Evolutionary conservation across 92 coral and sea anemone species (phyloP).

Genomic region (Hydrozoanthus gracilis): DNA sequence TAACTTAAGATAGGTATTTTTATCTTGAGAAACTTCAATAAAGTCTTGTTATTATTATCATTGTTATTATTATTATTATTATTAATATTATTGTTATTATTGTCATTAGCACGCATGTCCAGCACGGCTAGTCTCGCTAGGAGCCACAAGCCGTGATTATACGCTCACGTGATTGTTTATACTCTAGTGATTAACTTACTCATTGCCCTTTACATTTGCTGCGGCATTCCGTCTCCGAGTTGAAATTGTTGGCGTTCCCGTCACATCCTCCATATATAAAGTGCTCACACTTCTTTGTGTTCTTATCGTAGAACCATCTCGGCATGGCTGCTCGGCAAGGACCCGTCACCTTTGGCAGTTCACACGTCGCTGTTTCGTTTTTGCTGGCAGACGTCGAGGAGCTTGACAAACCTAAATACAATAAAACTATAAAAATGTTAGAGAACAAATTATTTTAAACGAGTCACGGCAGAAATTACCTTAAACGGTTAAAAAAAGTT

Average conservation of each 20-base stretch:
- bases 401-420: constrained; percentile 33
- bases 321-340: constrained; percentile 37
- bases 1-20: no score
- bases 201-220: not conserved
- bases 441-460: not conserved
- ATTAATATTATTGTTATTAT: no score
- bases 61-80: no score
- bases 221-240: constrained; percentile 11
- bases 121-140: no score
- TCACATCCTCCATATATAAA: constrained; percentile 31
- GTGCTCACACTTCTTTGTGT: not conserved
- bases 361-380: not conserved
- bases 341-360: not conserved
- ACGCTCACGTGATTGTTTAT: no score
- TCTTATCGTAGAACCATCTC: constrained; percentile 14
- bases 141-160: no score
- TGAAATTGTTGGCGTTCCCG: constrained; percentile 22
- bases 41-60: no score
- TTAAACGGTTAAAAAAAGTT: not conserved
- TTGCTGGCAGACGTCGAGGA: constrained; percentile 3
- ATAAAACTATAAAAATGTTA: constrained; percentile 23
- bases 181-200: not conserved
- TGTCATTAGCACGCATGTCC: no score
- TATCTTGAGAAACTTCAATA: no score
- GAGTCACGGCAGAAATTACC: not conserved